Evolutionary conservation across 2,888 invertebrate genomes (phyloP).

Genomic region (Heliconius erato): DNA sequence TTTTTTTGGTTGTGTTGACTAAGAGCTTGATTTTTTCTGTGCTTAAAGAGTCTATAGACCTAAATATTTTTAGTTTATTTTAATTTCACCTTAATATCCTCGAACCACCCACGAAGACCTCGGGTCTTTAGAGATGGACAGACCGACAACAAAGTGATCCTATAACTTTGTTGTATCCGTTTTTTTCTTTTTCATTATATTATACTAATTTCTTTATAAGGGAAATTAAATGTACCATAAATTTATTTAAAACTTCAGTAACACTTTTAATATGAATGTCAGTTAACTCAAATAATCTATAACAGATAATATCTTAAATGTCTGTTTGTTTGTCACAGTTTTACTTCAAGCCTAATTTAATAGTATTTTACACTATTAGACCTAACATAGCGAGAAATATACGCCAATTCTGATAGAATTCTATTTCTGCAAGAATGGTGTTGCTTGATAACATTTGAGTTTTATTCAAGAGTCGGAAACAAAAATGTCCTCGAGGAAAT

Average conservation of each 20-base stretch:
- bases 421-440: slow-evolving; percentile 58
- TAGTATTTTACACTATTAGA: not conserved
- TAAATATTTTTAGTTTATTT: no score
- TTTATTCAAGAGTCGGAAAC: slow-evolving; percentile 67
- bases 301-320: not conserved
- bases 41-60: no score
- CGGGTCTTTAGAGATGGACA: no score
- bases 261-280: no score
- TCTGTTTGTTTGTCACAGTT: not conserved
- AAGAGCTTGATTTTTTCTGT: no score
- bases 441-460: slow-evolving; percentile 69
- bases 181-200: no score
- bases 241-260: not conserved
- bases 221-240: not conserved
- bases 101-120: no score
- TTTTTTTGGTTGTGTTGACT: no score
- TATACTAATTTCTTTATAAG: not conserved
- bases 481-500: slow-evolving; percentile 74
- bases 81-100: no score
- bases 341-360: not conserved
- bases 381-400: not conserved
- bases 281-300: no score
- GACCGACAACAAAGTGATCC: no score
- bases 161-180: no score
- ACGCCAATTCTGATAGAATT: slow-evolving; percentile 3